phyloP scores from a whole-genome alignment of 2,888 invertebrate genomes.

The Seladonia tumulorum region DNA sequence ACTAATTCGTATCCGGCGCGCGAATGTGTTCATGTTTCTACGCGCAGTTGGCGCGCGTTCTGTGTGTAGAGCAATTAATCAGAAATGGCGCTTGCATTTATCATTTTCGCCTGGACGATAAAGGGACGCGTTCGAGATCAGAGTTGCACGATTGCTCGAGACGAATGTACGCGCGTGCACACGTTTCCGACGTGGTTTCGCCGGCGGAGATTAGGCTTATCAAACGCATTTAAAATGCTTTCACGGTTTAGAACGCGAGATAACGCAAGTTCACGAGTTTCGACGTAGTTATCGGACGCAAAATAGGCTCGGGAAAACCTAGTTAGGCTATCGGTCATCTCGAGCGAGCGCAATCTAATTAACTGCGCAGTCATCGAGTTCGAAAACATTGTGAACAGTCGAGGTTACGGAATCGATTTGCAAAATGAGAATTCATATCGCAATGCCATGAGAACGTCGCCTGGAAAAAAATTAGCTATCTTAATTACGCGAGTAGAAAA shows the following conservation, averaged over 20 bases:
- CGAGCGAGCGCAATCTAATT: background rate
- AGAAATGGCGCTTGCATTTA: background rate
- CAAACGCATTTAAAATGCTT: background rate
- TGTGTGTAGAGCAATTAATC: background rate
- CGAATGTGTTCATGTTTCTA: conserved; percentile 9
- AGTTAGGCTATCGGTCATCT: background rate
- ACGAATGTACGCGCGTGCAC: too few species aligned
- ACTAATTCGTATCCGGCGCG: background rate
- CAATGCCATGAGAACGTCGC: too few species aligned
- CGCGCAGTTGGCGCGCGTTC: too few species aligned
- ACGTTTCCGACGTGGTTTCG: background rate
- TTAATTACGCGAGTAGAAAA: background rate
- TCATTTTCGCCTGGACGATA: background rate
- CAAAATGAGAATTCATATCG: too few species aligned
- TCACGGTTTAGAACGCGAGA: background rate
- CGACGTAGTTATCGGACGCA: background rate
- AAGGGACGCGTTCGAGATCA: background rate
- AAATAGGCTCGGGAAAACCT: background rate
- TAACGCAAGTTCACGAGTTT: background rate
- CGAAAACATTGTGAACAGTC: background rate
- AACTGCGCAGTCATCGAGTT: background rate
- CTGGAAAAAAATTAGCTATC: background rate
- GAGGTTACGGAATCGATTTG: too few species aligned
- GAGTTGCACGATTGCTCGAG: background rate
- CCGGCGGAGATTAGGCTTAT: background rate